These are phyloP conservation scores for Spicauda simplicius DNA, from an alignment of 2,888 invertebrate genomes.

Conservation along the genomic window DNA sequence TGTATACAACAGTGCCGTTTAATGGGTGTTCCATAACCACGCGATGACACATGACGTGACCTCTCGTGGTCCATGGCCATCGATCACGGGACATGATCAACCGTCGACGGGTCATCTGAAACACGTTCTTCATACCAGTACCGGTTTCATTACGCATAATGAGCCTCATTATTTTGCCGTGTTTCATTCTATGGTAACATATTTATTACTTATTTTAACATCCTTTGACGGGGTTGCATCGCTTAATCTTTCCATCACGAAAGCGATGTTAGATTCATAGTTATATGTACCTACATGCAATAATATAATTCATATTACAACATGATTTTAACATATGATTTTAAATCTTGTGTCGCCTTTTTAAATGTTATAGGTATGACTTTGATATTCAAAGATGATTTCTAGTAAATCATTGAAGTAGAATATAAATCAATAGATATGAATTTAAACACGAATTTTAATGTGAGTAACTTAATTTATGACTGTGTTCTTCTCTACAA, in stretches of 20 bases:
- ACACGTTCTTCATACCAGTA: constrained; percentile 25
- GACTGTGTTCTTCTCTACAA: not conserved
- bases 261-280: not conserved
- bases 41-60: constrained; percentile 15
- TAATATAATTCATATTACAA: not conserved
- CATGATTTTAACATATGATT: not conserved
- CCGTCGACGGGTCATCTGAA: constrained; percentile 21
- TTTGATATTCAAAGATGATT: no score
- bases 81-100: constrained; percentile 2
- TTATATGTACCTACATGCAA: not conserved
- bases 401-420: no score
- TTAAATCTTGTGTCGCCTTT: not conserved
- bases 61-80: constrained; percentile 21
- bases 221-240: not conserved
- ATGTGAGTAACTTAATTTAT: not conserved
- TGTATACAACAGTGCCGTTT: not conserved
- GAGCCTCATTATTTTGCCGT: constrained; percentile 23
- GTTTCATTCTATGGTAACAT: constrained; percentile 8
- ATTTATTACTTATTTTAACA: not conserved
- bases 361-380: no score
- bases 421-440: no score
- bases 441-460: no score
- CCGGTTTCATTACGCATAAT: constrained; percentile 36
- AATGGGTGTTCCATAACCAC: constrained; percentile 1
- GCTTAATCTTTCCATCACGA: not conserved